These are phyloP conservation scores for Holothuria scabra DNA, from an alignment of 53 echinoderm and acorn worm species.

Conservation along the genomic window DNA sequence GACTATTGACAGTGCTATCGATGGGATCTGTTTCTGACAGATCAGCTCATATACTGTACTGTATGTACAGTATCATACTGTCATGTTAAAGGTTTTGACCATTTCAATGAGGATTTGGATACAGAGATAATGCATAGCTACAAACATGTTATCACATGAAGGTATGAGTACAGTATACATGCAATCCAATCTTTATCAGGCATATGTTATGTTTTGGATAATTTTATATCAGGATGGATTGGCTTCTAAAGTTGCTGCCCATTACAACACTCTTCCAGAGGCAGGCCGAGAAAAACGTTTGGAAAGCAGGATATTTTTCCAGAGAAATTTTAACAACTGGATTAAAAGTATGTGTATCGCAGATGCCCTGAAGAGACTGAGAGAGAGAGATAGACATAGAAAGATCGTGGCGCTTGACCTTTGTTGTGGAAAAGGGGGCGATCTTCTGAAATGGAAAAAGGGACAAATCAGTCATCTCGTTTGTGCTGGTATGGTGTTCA, in stretches of 20 bases:
- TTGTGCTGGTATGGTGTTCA: conserved; percentile 74
- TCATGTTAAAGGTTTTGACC: too few relatives aligned
- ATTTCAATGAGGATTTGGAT: too few relatives aligned
- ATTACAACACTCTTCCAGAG: conserved; percentile 93
- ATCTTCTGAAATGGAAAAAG: conserved; percentile 97
- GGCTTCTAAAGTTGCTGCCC: conserved; percentile 77
- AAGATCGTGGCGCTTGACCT: conserved; percentile 77
- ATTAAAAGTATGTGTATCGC: conserved; percentile 91
- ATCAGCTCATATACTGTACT: too few relatives aligned
- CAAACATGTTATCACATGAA: too few relatives aligned
- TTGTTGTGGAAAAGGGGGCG: conserved; percentile 96
- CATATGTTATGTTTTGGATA: too few relatives aligned
- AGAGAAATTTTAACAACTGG: conserved; percentile 99
- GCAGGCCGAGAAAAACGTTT: conserved; percentile 70
- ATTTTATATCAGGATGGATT: conserved; percentile 19
- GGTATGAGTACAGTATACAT: too few relatives aligned
- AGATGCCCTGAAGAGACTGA: conserved; percentile 64
- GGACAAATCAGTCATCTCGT: conserved; percentile 84
- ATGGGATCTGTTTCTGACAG: too few relatives aligned
- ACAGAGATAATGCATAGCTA: too few relatives aligned
- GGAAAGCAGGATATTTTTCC: conserved; percentile 84
- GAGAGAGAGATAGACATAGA: conserved; percentile 42
- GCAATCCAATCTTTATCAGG: too few relatives aligned
- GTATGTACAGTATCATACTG: too few relatives aligned
- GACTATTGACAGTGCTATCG: too few relatives aligned